Evolutionary conservation across 2,888 invertebrate genomes (phyloP).

Genomic region (Aleiodes alternator): DNA sequence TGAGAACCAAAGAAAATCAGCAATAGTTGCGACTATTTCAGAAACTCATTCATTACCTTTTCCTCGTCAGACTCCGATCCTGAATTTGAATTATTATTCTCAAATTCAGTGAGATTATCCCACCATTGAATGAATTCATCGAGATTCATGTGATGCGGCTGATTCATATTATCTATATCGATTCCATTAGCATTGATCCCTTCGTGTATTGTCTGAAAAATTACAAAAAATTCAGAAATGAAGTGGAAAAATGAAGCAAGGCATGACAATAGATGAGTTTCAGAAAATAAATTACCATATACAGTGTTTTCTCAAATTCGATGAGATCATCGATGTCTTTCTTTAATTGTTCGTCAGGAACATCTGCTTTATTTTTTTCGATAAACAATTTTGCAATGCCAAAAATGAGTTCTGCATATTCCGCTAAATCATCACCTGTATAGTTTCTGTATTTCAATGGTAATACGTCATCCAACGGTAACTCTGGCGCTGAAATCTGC

Average conservation of each 20-base stretch:
- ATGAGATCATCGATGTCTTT: constrained; percentile 58
- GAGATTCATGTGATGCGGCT: not conserved
- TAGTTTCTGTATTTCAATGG: no score
- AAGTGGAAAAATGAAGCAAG: no score
- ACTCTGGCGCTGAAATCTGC: no score
- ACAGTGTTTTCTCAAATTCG: constrained; percentile 55
- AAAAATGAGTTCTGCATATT: constrained; percentile 51
- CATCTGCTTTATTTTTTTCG: constrained; percentile 39
- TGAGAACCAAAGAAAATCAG: not conserved
- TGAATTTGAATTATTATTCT: no score
- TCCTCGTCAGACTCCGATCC: no score
- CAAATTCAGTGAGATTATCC: not conserved
- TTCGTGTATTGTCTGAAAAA: not conserved
- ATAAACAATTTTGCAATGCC: constrained; percentile 52
- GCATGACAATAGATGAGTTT: no score
- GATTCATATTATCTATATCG: no score
- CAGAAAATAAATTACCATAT: constrained; percentile 32
- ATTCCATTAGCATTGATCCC: not conserved
- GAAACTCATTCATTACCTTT: no score
- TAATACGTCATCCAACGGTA: no score
- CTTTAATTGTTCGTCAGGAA: constrained; percentile 47
- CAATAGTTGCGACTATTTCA: no score
- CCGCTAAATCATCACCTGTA: constrained; percentile 40
- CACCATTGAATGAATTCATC: constrained; percentile 12
- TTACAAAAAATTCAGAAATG: no score